Evolutionary conservation across 2,113 vertebrate genomes (phyloP).

Genomic region (Chelonoidis abingdonii): DNA sequence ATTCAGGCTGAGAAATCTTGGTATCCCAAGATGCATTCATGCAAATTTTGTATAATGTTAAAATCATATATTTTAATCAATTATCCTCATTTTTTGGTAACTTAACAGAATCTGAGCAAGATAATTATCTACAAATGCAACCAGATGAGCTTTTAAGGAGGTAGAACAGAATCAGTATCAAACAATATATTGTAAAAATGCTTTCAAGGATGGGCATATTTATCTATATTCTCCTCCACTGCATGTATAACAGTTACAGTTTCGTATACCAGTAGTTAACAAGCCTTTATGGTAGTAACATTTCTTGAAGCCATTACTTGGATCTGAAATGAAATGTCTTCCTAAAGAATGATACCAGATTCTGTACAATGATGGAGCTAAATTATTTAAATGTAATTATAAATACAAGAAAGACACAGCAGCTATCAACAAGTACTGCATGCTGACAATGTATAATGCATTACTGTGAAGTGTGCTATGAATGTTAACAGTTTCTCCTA

Average conservation of each 20-base stretch:
- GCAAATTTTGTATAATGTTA: not conserved
- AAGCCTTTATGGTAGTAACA: conserved; percentile 28
- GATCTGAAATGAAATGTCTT: conserved; percentile 41
- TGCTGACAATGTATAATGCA: conserved; percentile 53
- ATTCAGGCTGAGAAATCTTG: not conserved
- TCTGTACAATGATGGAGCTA: conserved; percentile 48
- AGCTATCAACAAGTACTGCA: conserved; percentile 49
- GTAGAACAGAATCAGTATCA: conserved; percentile 1
- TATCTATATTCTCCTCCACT: not conserved
- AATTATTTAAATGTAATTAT: conserved; percentile 77
- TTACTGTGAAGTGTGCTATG: not conserved
- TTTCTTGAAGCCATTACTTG: conserved; percentile 59
- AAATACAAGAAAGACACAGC: conserved; percentile 61
- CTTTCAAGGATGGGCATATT: not conserved
- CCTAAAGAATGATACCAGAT: conserved; percentile 44
- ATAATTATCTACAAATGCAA: not conserved
- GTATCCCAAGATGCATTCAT: not conserved
- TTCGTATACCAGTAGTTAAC: conserved; percentile 53
- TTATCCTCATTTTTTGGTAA: not conserved
- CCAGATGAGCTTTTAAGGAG: not conserved
- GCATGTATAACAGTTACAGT: not conserved
- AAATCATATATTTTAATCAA: not conserved
- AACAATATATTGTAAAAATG: not conserved
- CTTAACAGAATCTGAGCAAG: conserved; percentile 17
- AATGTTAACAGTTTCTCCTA: not conserved